Base-by-base conservation (phyloP, 35 echinoderm and acorn worm species). In the Heliocidaris tuberculata region DNA sequence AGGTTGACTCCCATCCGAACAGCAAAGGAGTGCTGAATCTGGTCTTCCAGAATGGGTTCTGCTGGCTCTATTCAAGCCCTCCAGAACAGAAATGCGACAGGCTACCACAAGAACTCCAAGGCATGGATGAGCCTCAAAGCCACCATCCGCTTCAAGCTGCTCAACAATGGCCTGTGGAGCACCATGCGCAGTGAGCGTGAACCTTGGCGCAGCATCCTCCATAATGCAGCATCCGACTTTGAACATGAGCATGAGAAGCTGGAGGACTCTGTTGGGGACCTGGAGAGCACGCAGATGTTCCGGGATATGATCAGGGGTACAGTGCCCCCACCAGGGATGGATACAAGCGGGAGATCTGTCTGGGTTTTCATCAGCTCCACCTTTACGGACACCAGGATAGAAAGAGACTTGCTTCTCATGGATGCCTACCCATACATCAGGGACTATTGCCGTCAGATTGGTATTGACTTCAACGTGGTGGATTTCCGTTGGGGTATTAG, bases 361-460 rank as follows among this genome's bases (percentile, higher is more conserved):
- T 97, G 98, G 98, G 95, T 99, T 19, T 99, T 99, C 90, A 95
- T 99, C 56, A 99, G 98, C 70, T 99, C 98, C 29, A 99, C 98
- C 8, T 99, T 99, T 85, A 99, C 98, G 1, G 98, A 99, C 86
- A 99, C 97, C 9, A 52, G 85, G 48, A 59, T 96, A 31, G 98
- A 99, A 90, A 86, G 98, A 60, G 94, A 99, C 60, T n/a, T 95
- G 7, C 92, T 99, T 65, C 96, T 99, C 93, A 95, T 96, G 31
- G 95, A 99, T 94, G 98, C 97, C 13, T 99, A 97, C 94, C 96
- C 96, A 15, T 97, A 95, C 71, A 88, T 99, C 13, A 92, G 97
- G 29, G 94, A 96, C 7, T 97, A 96, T 50, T 94, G 94, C 91
- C 94, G 98, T 0, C 93, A 95, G 91, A 94, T 97, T 88, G 98